These are phyloP conservation scores for Phlogophora meticulosa DNA, from an alignment of 2,888 invertebrate species.

Conservation along the genomic window DNA sequence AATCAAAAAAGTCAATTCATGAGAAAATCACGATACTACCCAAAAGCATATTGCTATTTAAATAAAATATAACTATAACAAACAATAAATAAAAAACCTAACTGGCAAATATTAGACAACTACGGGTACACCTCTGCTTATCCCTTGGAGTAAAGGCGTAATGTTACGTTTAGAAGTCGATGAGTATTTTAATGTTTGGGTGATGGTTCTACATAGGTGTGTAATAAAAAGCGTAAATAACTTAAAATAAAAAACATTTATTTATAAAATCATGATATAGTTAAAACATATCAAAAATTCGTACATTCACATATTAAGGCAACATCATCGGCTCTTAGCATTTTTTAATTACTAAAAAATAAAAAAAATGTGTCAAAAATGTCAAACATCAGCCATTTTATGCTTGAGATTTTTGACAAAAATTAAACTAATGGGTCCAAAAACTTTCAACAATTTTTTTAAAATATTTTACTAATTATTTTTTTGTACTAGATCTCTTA, in stretches of 20 bases:
- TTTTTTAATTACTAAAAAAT: slow-evolving; percentile 57
- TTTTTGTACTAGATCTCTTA: slow-evolving; percentile 70
- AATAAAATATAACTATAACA: too few relatives aligned
- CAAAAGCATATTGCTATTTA: too few relatives aligned
- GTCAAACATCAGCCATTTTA: slow-evolving; percentile 88
- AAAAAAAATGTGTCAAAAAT: slow-evolving; percentile 80
- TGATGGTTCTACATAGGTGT: slow-evolving; percentile 4
- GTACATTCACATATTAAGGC: slow-evolving; percentile 83
- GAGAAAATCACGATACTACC: too few relatives aligned
- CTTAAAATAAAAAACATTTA: slow-evolving; percentile 88
- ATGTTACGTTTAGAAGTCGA: too few relatives aligned
- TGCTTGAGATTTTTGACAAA: slow-evolving; percentile 86
- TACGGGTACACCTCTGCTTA: too few relatives aligned
- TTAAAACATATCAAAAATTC: slow-evolving; percentile 82
- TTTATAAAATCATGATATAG: slow-evolving; percentile 84
- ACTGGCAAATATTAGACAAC: too few relatives aligned
- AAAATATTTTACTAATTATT: slow-evolving; percentile 59
- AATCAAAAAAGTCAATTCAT: too few relatives aligned
- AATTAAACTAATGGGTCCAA: slow-evolving; percentile 74
- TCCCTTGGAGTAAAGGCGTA: too few relatives aligned
- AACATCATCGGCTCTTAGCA: slow-evolving; percentile 74
- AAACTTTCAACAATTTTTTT: slow-evolving; percentile 58
- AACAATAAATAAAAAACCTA: too few relatives aligned
- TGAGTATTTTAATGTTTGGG: background rate
- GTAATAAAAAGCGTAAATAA: slow-evolving; percentile 77